Conservation (phyloP, 2,113 vertebrate genomes). For the Hymenochirus boettgeri region DNA sequence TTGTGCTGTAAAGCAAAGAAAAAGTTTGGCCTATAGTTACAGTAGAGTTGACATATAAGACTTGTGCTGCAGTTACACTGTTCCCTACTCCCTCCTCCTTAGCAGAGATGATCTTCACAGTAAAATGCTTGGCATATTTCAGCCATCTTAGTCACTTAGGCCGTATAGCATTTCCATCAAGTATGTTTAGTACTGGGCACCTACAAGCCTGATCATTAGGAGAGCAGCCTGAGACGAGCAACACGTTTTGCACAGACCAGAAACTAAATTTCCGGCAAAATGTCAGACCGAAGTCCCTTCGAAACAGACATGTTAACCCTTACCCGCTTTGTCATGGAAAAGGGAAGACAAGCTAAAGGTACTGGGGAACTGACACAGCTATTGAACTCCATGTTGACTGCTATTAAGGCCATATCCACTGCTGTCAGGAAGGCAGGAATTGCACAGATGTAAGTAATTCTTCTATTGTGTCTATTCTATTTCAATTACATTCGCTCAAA, state of each 20-base stretch:
- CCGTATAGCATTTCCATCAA: conserved; percentile 7
- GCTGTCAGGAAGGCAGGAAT: conserved; percentile 94
- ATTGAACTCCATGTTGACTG: conserved; percentile 86
- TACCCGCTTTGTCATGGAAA: conserved; percentile 88
- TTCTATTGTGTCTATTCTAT: no score
- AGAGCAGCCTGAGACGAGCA: background rate
- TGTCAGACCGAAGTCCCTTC: conserved; percentile 83
- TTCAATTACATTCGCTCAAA: no score
- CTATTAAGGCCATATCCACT: conserved; percentile 91
- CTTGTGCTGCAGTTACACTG: background rate
- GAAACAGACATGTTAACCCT: conserved; percentile 91
- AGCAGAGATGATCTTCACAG: background rate
- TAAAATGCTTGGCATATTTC: conserved; percentile 8
- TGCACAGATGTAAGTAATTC: conserved; percentile 85
- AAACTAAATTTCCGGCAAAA: conserved; percentile 43
- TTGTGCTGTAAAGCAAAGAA: no score
- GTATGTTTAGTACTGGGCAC: background rate
- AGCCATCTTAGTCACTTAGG: conserved; percentile 17
- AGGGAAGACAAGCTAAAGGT: conserved; percentile 82
- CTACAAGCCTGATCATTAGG: background rate
- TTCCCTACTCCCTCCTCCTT: background rate
- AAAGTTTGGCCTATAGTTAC: no score
- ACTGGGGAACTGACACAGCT: conserved; percentile 95
- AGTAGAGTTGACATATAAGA: no score
- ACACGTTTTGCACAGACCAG: background rate